Evolutionary conservation across 2,888 invertebrate species (phyloP), one percentile per base, ranked within the genome.

Genomic region (Pterostichus niger): DNA sequence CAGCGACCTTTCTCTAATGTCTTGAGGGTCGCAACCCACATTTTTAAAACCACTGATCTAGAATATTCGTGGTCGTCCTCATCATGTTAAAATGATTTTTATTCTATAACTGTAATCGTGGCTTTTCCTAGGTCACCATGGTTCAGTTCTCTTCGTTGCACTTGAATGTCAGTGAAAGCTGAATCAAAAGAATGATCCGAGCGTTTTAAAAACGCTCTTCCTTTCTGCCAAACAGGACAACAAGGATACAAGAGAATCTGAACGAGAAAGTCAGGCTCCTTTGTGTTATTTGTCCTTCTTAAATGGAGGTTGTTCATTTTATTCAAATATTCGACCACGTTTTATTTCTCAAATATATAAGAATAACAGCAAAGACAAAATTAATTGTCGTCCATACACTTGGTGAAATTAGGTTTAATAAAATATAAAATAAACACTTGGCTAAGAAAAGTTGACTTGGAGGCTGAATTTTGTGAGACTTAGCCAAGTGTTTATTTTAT

Each of bases 91-190:
- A 59, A 59, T 59, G 11, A 35, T 64, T 64, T 64, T 64, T 35
- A 40, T 9, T 40, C 40, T 40, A 11, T n/a, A 0, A 40, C 11
- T 40, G 68, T 7, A 71, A 71, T 44, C 68, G 44, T 17, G 46
- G 68, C 40, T 71, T 71, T 71, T 46, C 64, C 33, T 71, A 15
- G 40, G 40, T 40, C 10, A 3, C n/a, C 33, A 35, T 17, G 44
- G 40, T 15, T 71, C 15, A 71, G 68, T 71, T 46, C 68, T 40
- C 68, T 46, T 44, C 15, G 40, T 44, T 71, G 46, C 13, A 44
- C 68, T 15, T 71, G 68, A 71, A 71, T 71, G 68, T 71, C 15
- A 71, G 44, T 17, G 68, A 71, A 71, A 71, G 40, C 68, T 71
- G 44, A 46, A 71, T 13, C 68, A 64, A 71, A 71, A 40, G 68